Evolutionary conservation across 2,113 vertebrate genomes (phyloP), one percentile per base, ranked within the genome.

Genomic region (Pelvicachromis taeniatus): DNA sequence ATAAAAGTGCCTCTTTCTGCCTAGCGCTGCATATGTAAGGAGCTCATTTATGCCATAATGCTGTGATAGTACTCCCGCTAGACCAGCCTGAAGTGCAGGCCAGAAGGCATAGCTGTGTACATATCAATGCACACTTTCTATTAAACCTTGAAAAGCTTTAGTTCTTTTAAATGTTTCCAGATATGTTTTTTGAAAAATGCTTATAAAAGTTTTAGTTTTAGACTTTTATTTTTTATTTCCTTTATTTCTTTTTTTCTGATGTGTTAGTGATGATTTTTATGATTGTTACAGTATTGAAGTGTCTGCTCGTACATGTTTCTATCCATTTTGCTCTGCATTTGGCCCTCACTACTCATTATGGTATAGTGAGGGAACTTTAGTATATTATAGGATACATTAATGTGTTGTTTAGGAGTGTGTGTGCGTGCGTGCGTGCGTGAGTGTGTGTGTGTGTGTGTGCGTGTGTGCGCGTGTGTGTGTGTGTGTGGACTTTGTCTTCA

Each of bases 401-500:
- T 86, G 50, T 33, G 58, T 80, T 80, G 21, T 77, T 59, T 59
- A 53, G 40, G 56, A 40, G 31, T 16, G 45, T 29, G 31, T 26
- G 53, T 58, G 48, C 33, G 19, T 35, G 29, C n/a, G n/a, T 77
- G n/a, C 63, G 52, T 23, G 52, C 38, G n/a, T 56, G 48, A n/a
- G n/a, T 56, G 31, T 33, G 54, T 88, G 35, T 68, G 83, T 7
- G 6, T 50, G 6, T 7, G 45, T 50, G 16, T 19, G 16, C 19
- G 16, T 19, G 14, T 17, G 48, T 50, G 45, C 17, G 14, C 7
- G 5, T 17, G 6, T 50, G 14, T 50, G 48, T 77, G 53, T 61
- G 52, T 77, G 50, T 86, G 87, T 80, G 73, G 85, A 87, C 58
- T 84, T 82, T 85, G 79, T 87, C 85, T 89, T 93, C 84, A 92